Conservation (phyloP, 2,888 invertebrate genomes). For the Schrankia costaestrigalis region DNA sequence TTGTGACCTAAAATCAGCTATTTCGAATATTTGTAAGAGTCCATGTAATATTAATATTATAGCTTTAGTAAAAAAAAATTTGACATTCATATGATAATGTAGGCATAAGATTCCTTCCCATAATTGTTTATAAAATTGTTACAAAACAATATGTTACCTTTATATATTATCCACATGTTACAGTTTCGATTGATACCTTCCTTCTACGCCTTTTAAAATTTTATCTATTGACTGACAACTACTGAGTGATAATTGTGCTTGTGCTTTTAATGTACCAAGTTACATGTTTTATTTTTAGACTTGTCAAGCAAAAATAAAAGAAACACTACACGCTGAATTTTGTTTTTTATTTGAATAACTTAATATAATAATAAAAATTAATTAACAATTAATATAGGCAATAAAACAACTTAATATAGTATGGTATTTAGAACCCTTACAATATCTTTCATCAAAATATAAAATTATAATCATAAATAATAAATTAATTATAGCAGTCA, state of each 20-base stretch:
- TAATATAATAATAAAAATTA: neutral
- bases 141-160: conserved; percentile 3
- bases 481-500: too few species aligned
- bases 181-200: conserved; percentile 59
- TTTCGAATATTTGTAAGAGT: too few species aligned
- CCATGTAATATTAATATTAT: too few species aligned
- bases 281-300: conserved; percentile 66
- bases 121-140: too few species aligned
- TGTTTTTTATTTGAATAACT: conserved; percentile 32
- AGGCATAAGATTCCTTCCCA: too few species aligned
- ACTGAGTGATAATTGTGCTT: conserved; percentile 76
- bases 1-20: too few species aligned
- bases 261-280: conserved; percentile 78
- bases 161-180: conserved; percentile 32
- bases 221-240: conserved; percentile 74
- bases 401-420: neutral
- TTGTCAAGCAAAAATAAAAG: conserved; percentile 65
- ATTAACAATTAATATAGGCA: neutral
- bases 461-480: too few species aligned
- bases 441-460: neutral
- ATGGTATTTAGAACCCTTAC: too few species aligned
- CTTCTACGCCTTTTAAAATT: conserved; percentile 63
- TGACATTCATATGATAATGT: too few species aligned
- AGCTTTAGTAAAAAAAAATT: too few species aligned
- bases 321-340: conserved; percentile 64